Base-by-base conservation (phyloP, 2,113 vertebrate genomes). In the Cololabis saira region DNA sequence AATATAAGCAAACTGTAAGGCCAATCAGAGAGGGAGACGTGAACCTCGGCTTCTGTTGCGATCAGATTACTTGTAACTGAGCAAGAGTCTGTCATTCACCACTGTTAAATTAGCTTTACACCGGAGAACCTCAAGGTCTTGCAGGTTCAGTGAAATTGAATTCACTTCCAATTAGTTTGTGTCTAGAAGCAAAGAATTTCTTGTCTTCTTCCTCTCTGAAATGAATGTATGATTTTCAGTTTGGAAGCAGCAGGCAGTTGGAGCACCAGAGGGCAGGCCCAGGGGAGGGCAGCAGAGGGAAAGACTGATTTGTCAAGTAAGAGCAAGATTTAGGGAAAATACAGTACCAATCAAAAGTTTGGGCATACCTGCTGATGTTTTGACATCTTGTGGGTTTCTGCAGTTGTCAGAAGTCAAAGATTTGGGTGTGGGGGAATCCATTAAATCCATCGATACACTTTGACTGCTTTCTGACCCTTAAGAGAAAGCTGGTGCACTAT, bases 131-230 rank as follows among this genome's bases (percentile, higher is more conserved):
- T 48, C 14, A 18, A 33, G 64, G 71, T 62, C 30, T 45, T 9
- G 2, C 49, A 63, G 75, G 59, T 65, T 62, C 57, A 80, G 41
- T 59, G 21, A 73, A 59, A 70, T 16, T 15, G 30, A 52, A 61
- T 55, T 53, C 33, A 43, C 2, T 73, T 72, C 37, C 33, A 37
- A 37, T 37, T 37, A 37, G 33, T 58, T 43, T 50, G n/a, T 73
- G 42, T 65, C 52, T 19, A 51, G 42, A 37, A 66, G 65, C 19
- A 16, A 0, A 59, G 43, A 30, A 54, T 30, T 11, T 50, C 3
- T 43, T 8, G 17, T 51, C 43, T 27, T n/a, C 7, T 40, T 69
- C 16, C 45, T 48, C 12, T 30, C n/a, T 54, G 41, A 66, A 65
- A 55, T 43, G 18, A 40, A 67, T 9, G 33, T 11, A 37, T 37